These are phyloP conservation scores for Hippoglossus stenolepis DNA, from an alignment of 2,113 vertebrate species.

Conservation along the genomic window DNA sequence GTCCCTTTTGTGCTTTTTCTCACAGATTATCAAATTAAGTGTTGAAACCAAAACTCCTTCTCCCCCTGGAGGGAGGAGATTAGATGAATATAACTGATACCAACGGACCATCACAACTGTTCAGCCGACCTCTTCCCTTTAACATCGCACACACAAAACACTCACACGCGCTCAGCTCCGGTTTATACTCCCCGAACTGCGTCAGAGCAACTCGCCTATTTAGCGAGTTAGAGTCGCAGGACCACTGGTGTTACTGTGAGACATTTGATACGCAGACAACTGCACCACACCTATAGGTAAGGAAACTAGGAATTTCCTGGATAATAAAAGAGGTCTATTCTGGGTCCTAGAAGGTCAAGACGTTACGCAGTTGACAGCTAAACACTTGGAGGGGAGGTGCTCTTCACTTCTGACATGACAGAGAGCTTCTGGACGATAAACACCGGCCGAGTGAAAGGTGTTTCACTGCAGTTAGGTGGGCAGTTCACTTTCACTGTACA, in stretches of 20 bases:
- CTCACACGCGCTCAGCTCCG: conserved; percentile 26
- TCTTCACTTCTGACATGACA: conserved; percentile 24
- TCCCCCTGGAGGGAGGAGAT: conserved; percentile 64
- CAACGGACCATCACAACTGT: conserved; percentile 63
- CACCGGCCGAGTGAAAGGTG: conserved; percentile 26
- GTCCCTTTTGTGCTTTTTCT: conserved; percentile 79
- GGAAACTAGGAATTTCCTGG: conserved; percentile 79
- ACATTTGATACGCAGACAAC: conserved; percentile 76
- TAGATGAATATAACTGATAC: conserved; percentile 73
- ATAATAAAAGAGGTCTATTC: conserved; percentile 77
- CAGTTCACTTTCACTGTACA: conserved; percentile 2
- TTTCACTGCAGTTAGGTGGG: conserved; percentile 14
- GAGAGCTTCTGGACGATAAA: conserved; percentile 33
- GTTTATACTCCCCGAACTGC: conserved; percentile 53
- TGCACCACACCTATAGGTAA: conserved; percentile 78
- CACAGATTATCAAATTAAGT: conserved; percentile 82
- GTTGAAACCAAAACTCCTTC: conserved; percentile 75
- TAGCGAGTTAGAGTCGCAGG: conserved; percentile 51
- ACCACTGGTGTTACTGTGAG: conserved; percentile 71
- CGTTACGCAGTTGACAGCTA: conserved; percentile 70
- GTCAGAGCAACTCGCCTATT: conserved; percentile 63
- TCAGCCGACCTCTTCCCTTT: conserved; percentile 42
- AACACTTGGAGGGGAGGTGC: conserved; percentile 56
- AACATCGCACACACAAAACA: conserved; percentile 31
- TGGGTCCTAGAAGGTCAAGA: conserved; percentile 68